Conservation (phyloP, 1,140 invertebrate species). For the Scaptomyza hsui region DNA sequence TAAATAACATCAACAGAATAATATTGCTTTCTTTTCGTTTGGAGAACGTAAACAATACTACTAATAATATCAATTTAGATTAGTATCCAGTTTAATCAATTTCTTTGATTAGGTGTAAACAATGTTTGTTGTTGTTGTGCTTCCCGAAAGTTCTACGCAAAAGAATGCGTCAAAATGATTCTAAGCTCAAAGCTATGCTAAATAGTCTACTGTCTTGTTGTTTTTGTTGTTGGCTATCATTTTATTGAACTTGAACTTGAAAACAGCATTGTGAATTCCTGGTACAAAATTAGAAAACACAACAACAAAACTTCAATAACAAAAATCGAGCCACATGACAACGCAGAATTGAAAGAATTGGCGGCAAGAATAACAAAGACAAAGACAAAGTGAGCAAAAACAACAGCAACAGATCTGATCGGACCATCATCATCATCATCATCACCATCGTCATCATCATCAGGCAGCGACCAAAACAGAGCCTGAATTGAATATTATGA, state of each 20-base stretch:
- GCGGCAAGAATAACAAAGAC: conserved; percentile 3
- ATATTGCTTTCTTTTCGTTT: too few relatives aligned
- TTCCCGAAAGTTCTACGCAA: conserved; percentile 60
- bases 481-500: conserved; percentile 62
- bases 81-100: too few relatives aligned
- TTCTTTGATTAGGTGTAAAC: conserved; percentile 40
- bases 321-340: conserved; percentile 43
- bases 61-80: too few relatives aligned
- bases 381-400: background rate
- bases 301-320: conserved; percentile 30
- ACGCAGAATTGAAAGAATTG: conserved; percentile 28
- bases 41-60: too few relatives aligned
- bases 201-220: conserved; percentile 9
- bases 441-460: too few relatives aligned
- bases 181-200: conserved; percentile 34
- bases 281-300: conserved; percentile 61
- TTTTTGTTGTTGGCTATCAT: background rate
- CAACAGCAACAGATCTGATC: too few relatives aligned
- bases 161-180: conserved; percentile 44
- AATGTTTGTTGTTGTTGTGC: conserved; percentile 17
- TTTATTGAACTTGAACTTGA: conserved; percentile 72
- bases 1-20: too few relatives aligned
- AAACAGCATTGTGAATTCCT: conserved; percentile 62
- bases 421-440: background rate
- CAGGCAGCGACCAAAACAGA: conserved; percentile 4